Percentiles rank a stretch among this genome's conserved stretches.
phyloP scores from a whole-genome alignment of 2,113 vertebrate genomes.

The Microtus oregoni region DNA sequence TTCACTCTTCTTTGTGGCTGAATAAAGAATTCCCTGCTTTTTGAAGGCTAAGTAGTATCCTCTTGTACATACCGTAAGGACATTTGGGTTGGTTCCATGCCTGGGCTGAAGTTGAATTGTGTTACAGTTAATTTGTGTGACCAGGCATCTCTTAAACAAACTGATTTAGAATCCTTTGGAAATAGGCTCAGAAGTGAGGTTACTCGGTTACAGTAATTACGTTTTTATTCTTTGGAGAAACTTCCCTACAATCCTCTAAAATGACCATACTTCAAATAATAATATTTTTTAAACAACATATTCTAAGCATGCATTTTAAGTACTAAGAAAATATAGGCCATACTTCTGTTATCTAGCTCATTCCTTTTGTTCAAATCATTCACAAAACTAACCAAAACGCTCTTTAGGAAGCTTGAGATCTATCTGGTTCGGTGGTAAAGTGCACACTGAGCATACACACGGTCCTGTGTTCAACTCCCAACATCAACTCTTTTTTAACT shows the following conservation, averaged over 20 bases:
- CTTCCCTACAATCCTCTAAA: not conserved
- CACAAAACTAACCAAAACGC: conserved; percentile 26
- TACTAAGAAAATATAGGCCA: not conserved
- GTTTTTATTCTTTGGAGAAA: not conserved
- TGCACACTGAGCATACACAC: accelerated
- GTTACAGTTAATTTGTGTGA: not conserved
- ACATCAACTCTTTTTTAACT: not conserved
- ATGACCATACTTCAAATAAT: not conserved
- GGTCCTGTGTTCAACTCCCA: not conserved
- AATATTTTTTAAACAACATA: not conserved
- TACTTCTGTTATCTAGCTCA: not conserved
- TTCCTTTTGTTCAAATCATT: conserved; percentile 10
- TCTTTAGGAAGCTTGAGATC: not conserved
- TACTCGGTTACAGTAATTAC: not conserved
- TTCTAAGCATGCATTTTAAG: conserved; percentile 15
- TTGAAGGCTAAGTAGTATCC: not conserved
- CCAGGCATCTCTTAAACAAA: not conserved
- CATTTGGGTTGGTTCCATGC: not conserved
- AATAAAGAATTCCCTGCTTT: not conserved
- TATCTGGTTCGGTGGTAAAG: not conserved
- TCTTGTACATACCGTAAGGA: not conserved
- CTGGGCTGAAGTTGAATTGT: not conserved
- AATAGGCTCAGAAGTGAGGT: not conserved
- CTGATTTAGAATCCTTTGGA: not conserved
- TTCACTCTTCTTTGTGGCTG: not conserved